Evolutionary conservation across 2,113 vertebrate genomes (phyloP).

Genomic region (Oostethus manadensis): DNA sequence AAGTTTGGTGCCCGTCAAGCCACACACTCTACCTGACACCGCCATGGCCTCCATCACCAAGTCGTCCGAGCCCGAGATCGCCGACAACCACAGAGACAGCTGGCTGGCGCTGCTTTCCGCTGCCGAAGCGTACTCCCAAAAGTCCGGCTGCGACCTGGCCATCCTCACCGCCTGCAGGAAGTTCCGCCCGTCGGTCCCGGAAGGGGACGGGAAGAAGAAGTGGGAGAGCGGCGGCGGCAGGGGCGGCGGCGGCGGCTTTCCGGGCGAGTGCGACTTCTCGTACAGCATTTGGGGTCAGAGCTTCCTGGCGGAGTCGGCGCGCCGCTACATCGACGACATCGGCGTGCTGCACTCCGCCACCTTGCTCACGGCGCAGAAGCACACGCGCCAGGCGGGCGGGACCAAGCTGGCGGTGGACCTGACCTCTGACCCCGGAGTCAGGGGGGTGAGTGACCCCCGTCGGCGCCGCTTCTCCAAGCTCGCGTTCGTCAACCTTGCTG

Average conservation of each 20-base stretch:
- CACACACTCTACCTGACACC: conserved; percentile 20
- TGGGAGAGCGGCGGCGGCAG: conserved; percentile 48
- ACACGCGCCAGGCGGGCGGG: conserved; percentile 46
- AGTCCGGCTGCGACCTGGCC: conserved; percentile 83
- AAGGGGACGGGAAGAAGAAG: conserved; percentile 50
- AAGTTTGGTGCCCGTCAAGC: too few relatives aligned
- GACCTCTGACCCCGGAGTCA: conserved; percentile 45
- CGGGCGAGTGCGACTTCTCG: conserved; percentile 66
- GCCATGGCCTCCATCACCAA: conserved; percentile 68
- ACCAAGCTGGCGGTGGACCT: conserved; percentile 52
- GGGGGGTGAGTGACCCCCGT: conserved; percentile 48
- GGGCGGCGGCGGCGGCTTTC: conserved; percentile 47
- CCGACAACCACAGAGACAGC: conserved; percentile 83
- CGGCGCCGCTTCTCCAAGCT: background rate
- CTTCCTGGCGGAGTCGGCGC: conserved; percentile 77
- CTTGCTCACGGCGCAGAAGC: conserved; percentile 68
- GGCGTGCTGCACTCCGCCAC: conserved; percentile 82
- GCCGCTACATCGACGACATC: conserved; percentile 85
- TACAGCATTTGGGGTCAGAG: conserved; percentile 82
- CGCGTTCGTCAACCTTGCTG: background rate
- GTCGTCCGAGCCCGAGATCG: conserved; percentile 69
- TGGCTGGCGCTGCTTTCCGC: conserved; percentile 82
- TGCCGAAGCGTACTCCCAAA: conserved; percentile 80
- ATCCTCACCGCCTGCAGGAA: conserved; percentile 80
- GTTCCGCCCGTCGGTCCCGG: conserved; percentile 45